Evolutionary conservation across 2,888 invertebrate genomes (phyloP).

Genomic region (Chydorus sphaericus): DNA sequence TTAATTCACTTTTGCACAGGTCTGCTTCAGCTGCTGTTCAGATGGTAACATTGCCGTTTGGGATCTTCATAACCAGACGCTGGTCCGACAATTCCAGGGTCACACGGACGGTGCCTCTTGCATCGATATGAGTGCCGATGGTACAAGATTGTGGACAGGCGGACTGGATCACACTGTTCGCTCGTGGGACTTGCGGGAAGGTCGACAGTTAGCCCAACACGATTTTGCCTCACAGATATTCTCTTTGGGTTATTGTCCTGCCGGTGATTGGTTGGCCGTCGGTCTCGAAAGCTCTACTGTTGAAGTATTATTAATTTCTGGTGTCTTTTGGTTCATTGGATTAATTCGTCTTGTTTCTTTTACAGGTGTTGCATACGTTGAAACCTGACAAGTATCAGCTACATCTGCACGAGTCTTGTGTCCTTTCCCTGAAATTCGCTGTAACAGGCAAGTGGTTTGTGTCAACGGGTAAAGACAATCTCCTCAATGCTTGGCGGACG

Average conservation of each 20-base stretch:
- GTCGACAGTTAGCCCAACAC: constrained; percentile 79
- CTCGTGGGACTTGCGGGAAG: constrained; percentile 86
- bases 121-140: constrained; percentile 87
- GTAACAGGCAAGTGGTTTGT: constrained; percentile 94
- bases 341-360: neutral
- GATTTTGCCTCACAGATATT: constrained; percentile 88
- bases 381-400: constrained; percentile 91
- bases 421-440: constrained; percentile 82
- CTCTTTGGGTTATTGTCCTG: constrained; percentile 87
- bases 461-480: constrained; percentile 85
- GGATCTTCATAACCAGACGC: constrained; percentile 84
- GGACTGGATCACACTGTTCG: constrained; percentile 87
- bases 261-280: constrained; percentile 88
- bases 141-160: constrained; percentile 84
- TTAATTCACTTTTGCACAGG: too few relatives aligned
- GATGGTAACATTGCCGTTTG: constrained; percentile 94
- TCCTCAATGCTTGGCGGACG: constrained; percentile 86
- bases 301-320: constrained; percentile 34
- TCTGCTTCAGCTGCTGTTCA: constrained; percentile 63
- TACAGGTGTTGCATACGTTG: constrained; percentile 51
- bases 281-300: constrained; percentile 95
- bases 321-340: neutral
- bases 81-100: constrained; percentile 78
- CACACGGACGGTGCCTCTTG: constrained; percentile 93
- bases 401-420: constrained; percentile 89